Percentiles rank a stretch among this genome's conserved stretches.
Conservation (phyloP, 2,888 invertebrate genomes). For the Mesodorylaimus sp. region DNA sequence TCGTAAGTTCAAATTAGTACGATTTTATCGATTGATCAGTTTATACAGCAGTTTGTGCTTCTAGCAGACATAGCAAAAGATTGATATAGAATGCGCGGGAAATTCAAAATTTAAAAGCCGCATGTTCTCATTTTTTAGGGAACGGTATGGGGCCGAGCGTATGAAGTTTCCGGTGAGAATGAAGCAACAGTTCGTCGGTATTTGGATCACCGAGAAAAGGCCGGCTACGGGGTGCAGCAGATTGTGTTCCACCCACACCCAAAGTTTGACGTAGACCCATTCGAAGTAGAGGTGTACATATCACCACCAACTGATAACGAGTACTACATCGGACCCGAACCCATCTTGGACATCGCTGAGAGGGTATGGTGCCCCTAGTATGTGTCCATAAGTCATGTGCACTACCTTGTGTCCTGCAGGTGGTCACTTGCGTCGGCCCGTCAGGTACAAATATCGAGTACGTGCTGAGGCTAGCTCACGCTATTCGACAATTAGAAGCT, state of each 20-base stretch:
- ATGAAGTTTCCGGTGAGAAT: slow-evolving; percentile 54
- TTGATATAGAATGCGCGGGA: background rate
- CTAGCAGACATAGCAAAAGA: background rate
- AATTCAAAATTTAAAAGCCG: background rate
- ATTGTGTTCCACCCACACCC: slow-evolving; percentile 52
- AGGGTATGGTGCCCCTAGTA: slow-evolving; percentile 12
- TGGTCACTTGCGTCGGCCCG: slow-evolving; percentile 50
- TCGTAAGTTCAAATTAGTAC: too few species aligned
- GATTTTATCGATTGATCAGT: background rate
- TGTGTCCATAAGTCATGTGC: background rate
- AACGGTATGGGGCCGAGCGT: slow-evolving; percentile 75
- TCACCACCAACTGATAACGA: slow-evolving; percentile 52
- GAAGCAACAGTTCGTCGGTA: slow-evolving; percentile 50
- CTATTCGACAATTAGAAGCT: background rate
- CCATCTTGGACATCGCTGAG: slow-evolving; percentile 54
- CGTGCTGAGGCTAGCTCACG: slow-evolving; percentile 48
- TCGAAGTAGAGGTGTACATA: slow-evolving; percentile 49
- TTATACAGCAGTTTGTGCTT: background rate
- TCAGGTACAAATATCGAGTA: slow-evolving; percentile 83
- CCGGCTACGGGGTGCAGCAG: slow-evolving; percentile 58
- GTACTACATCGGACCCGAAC: slow-evolving; percentile 56
- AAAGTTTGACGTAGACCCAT: slow-evolving; percentile 7
- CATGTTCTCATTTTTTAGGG: slow-evolving; percentile 33
- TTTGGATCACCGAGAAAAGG: slow-evolving; percentile 74
- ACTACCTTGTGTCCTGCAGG: slow-evolving; percentile 38